phyloP scores from a whole-genome alignment of 1,140 invertebrate species.

The Macrocentrus cingulum region DNA sequence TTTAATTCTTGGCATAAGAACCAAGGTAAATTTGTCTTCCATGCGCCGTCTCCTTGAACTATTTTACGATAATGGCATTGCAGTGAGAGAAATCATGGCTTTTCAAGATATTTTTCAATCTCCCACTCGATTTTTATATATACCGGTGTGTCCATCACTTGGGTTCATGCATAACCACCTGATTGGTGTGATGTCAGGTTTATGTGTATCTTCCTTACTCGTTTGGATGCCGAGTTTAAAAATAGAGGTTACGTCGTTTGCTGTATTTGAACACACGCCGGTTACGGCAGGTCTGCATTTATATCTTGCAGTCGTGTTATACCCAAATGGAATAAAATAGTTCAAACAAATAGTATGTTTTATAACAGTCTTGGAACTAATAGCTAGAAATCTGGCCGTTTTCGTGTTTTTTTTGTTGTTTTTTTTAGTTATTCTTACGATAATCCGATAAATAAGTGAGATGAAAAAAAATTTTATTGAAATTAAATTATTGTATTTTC shows the following conservation, averaged over 20 bases:
- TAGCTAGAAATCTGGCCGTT: no score
- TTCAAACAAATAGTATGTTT: slow-evolving; percentile 2
- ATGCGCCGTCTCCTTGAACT: slow-evolving; percentile 27
- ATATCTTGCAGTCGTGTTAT: slow-evolving; percentile 2
- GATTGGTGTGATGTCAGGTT: slow-evolving; percentile 10
- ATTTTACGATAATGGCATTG: slow-evolving; percentile 31
- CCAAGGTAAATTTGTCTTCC: slow-evolving; percentile 6
- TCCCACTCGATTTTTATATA: no score
- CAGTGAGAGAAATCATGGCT: slow-evolving; percentile 6
- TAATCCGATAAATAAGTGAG: no score
- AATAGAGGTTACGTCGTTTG: slow-evolving; percentile 30
- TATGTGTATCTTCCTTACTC: slow-evolving; percentile 25
- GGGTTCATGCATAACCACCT: no score
- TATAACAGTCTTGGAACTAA: no score
- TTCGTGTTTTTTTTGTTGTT: no score
- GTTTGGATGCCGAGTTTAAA: slow-evolving; percentile 23
- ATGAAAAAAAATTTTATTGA: no score
- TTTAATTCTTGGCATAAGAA: neutral
- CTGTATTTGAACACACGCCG: slow-evolving; percentile 7
- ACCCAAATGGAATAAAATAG: slow-evolving; percentile 11
- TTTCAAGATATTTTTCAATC: no score
- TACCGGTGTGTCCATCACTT: no score
- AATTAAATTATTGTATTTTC: no score
- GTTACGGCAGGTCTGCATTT: slow-evolving; percentile 7
- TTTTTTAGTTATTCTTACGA: no score